Evolutionary conservation across 2,797 vertebrate genomes (phyloP).

Genomic region (Myioborus miniatus): DNA sequence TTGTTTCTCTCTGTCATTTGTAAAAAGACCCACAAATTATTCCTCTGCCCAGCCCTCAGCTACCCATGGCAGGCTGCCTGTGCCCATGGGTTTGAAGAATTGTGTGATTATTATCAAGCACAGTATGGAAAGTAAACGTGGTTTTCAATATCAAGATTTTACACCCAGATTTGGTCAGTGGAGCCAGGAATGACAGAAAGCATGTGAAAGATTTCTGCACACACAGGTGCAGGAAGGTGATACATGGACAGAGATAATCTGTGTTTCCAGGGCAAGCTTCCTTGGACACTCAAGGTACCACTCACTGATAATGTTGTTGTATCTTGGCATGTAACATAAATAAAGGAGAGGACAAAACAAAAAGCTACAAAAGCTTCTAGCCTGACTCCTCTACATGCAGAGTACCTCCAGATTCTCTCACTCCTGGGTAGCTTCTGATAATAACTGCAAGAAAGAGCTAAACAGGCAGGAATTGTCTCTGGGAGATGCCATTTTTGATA

Average conservation of each 20-base stretch:
- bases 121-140: neutral
- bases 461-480: neutral
- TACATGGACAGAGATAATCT: rapidly evolving
- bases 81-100: neutral
- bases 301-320: neutral
- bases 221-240: neutral
- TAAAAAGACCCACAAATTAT: neutral
- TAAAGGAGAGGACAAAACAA: neutral
- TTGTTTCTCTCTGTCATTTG: neutral
- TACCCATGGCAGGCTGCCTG: neutral
- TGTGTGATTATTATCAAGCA: neutral
- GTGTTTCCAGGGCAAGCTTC: neutral
- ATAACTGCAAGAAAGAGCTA: neutral
- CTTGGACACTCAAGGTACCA: neutral
- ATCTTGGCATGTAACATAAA: neutral
- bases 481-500: neutral
- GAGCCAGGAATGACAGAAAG: neutral
- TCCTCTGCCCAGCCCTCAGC: neutral
- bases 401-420: neutral
- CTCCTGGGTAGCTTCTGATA: neutral
- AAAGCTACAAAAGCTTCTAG: neutral
- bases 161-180: neutral
- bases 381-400: neutral
- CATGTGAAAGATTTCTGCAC: neutral
- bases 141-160: neutral